These are phyloP conservation scores for Chrysolina oricalcia DNA, from an alignment of 2,888 invertebrate genomes.

Conservation along the genomic window DNA sequence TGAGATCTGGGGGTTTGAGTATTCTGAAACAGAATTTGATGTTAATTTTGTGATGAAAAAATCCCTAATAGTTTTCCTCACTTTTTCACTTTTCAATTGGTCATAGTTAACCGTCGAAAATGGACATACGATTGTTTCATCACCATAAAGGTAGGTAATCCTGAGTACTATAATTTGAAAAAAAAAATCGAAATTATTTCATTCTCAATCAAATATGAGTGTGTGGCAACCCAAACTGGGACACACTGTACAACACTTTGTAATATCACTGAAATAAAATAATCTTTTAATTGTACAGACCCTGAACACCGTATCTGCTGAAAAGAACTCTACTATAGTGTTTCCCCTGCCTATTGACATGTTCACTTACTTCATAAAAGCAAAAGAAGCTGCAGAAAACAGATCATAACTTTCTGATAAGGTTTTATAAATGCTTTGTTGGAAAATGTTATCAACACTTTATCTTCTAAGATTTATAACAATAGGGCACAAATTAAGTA, in stretches of 20 bases:
- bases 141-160: too few relatives aligned
- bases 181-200: too few relatives aligned
- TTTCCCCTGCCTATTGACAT: constrained; percentile 90
- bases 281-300: constrained; percentile 79
- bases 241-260: background rate
- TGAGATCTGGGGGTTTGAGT: too few relatives aligned
- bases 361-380: constrained; percentile 85
- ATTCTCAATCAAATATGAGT: too few relatives aligned
- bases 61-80: too few relatives aligned
- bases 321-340: constrained; percentile 98
- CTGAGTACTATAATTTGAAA: too few relatives aligned
- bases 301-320: constrained; percentile 95
- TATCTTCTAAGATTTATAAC: background rate
- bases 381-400: constrained; percentile 65
- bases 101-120: too few relatives aligned
- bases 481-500: constrained; percentile 10
- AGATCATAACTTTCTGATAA: background rate
- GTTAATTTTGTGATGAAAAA: too few relatives aligned
- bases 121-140: too few relatives aligned
- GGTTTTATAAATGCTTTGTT: background rate
- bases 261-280: background rate
- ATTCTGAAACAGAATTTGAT: too few relatives aligned
- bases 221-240: too few relatives aligned
- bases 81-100: too few relatives aligned
- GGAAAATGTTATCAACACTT: background rate